Conservation (phyloP, 2,888 invertebrate species). For the Volucella inanis region DNA sequence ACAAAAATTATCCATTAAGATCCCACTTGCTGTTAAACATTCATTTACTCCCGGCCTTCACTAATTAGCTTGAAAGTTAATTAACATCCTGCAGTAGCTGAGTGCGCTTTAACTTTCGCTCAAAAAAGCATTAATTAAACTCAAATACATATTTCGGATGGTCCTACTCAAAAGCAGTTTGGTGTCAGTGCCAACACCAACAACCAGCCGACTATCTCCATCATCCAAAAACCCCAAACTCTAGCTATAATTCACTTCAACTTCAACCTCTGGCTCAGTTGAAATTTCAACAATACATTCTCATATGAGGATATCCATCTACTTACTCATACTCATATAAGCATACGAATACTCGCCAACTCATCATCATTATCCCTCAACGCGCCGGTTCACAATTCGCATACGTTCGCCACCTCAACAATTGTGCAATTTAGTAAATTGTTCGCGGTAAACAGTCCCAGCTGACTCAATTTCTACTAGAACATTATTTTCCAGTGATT, state of each 20-base stretch:
- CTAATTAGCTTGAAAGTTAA: constrained; percentile 45
- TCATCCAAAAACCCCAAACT: constrained; percentile 13
- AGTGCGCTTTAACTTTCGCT: constrained; percentile 41
- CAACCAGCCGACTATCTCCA: neutral
- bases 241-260: constrained; percentile 63
- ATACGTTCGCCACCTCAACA: constrained; percentile 27
- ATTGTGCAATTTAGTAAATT: constrained; percentile 71
- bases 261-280: neutral
- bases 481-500: constrained; percentile 81
- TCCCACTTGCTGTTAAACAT: neutral
- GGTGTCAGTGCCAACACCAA: neutral
- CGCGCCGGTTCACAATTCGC: constrained; percentile 10
- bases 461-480: constrained; percentile 65
- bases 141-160: constrained; percentile 49
- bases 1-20: neutral
- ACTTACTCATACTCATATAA: neutral
- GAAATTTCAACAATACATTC: too few relatives aligned
- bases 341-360: constrained; percentile 43
- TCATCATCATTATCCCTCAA: constrained; percentile 66
- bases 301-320: neutral
- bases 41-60: constrained; percentile 9
- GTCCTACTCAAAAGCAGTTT: constrained; percentile 1
- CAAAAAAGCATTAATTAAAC: constrained; percentile 61
- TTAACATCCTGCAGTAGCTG: constrained; percentile 41
- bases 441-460: constrained; percentile 73